A percentile compares a stretch with the other conserved stretches of the same genome.
Conservation (phyloP, 2,797 vertebrate species). For the Peromyscus melanophrys region DNA sequence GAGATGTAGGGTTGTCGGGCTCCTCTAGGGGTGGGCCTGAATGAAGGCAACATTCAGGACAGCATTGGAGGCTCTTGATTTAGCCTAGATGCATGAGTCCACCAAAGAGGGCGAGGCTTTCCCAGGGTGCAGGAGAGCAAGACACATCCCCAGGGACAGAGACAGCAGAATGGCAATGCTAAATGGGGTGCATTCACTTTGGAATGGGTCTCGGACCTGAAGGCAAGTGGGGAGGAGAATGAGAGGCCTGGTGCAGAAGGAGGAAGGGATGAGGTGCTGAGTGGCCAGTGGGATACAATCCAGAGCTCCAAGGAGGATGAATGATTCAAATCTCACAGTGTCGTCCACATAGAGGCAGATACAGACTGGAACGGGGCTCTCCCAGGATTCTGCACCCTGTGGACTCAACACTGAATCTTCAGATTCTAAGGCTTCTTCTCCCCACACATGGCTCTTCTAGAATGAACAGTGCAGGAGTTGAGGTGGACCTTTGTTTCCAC, state of each 20-base stretch:
- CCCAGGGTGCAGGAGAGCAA: neutral
- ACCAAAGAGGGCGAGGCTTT: neutral
- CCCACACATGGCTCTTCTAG: accelerated
- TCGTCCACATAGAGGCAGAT: neutral
- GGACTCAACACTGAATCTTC: neutral
- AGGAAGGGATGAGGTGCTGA: too few species aligned
- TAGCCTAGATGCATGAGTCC: neutral
- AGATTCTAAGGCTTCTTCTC: neutral
- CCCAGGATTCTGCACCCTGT: neutral
- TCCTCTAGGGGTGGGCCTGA: neutral
- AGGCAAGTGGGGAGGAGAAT: neutral
- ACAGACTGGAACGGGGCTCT: too few species aligned
- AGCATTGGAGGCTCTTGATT: neutral
- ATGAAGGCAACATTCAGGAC: neutral
- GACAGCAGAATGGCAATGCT: neutral
- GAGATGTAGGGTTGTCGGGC: neutral
- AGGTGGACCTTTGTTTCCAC: neutral
- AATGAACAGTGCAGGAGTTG: accelerated
- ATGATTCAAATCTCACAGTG: neutral
- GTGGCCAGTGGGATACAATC: neutral
- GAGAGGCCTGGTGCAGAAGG: neutral
- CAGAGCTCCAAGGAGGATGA: neutral
- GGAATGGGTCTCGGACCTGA: neutral
- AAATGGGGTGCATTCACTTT: neutral
- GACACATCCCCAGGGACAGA: neutral